Evolutionary conservation across 2,888 invertebrate genomes (phyloP), one percentile per base, ranked within the genome.

Genomic region (Ormyrus nitidulus): DNA sequence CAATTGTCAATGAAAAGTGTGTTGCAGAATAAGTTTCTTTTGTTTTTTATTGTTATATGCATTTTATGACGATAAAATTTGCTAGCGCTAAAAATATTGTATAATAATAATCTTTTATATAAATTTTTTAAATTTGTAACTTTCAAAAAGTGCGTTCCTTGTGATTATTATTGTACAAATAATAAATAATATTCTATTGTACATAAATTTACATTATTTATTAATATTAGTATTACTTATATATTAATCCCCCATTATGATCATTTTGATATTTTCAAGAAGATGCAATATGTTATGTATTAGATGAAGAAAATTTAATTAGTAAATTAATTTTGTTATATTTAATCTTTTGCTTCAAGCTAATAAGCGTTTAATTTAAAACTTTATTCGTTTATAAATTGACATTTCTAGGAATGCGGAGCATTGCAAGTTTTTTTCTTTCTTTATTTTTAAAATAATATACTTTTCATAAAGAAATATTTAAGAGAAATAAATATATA

Each of bases 131-230:
- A 10, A 69, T 68, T 74, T 78, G 13, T 69, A 64, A 44, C 51
- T 58, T 65, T 34, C 19, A n/a, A 70, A 77, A 44, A 65, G 48
- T 66, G 19, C 54, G 13, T 78, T 72, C 44, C 48, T 65, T 59
- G 44, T 66, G 49, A 65, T 46, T 68, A 69, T 56, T 78, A 69
- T 56, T 78, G 58, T 73, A 68, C 54, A 72, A 62, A 78, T 72
- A 54, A 78, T 73, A 68, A 54, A 69, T 59, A 48, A 19, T 65
- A 71, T 70, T 64, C 64, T 70, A 13, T 53, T 61, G 49, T 77
- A 77, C 8, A 68, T 75, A 68, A 51, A 5, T 49, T 74, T 2
- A 34, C 19, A 58, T 65, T 65, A 1, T 53, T 68, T 34, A 34
- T 75, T 66, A n/a, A 58, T 8, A 56, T n/a, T 19, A 49, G 56